A percentile compares a stretch with the other conserved stretches of the same genome.
Evolutionary conservation across 2,113 vertebrate species (phyloP).

Genomic region (Lipophrys pholis): DNA sequence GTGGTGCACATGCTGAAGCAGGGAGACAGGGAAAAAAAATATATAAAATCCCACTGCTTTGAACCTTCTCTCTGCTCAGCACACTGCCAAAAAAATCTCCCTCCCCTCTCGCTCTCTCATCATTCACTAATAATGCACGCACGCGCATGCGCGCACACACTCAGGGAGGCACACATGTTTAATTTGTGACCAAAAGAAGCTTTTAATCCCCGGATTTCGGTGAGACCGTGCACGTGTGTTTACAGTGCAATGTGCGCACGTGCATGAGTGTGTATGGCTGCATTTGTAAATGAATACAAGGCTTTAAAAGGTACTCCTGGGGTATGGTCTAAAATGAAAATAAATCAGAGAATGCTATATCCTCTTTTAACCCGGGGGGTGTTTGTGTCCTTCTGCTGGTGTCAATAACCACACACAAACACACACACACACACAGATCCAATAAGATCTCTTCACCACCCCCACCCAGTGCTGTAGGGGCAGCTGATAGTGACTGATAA

Average conservation of each 20-base stretch:
- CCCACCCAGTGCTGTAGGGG: conserved; percentile 9
- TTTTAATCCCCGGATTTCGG: conserved; percentile 69
- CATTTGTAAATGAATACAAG: conserved; percentile 42
- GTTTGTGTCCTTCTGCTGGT: conserved; percentile 70
- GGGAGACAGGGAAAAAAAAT: conserved; percentile 31
- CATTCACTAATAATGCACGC: conserved; percentile 39
- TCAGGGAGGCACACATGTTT: conserved; percentile 35
- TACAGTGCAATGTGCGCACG: conserved; percentile 5
- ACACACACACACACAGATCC: conserved; percentile 34
- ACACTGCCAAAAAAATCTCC: conserved; percentile 39
- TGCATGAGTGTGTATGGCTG: conserved; percentile 10
- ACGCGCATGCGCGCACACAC: conserved; percentile 6
- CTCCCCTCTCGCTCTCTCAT: conserved; percentile 29
- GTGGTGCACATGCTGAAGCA: conserved; percentile 60
- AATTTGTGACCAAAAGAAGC: conserved; percentile 64
- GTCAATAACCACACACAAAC: conserved; percentile 56
- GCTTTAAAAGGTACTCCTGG: conserved; percentile 30
- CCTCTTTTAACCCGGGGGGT: conserved; percentile 58
- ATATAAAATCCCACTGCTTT: conserved; percentile 59
- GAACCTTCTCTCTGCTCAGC: conserved; percentile 67
- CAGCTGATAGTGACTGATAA: conserved; percentile 72
- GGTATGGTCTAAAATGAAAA: conserved; percentile 60
- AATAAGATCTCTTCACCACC: conserved; percentile 27
- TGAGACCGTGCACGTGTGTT: conserved; percentile 35
- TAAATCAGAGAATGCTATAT: conserved; percentile 48